These are phyloP conservation scores for Zele albiditarsus DNA, from an alignment of 2,888 invertebrate species.

Conservation along the genomic window DNA sequence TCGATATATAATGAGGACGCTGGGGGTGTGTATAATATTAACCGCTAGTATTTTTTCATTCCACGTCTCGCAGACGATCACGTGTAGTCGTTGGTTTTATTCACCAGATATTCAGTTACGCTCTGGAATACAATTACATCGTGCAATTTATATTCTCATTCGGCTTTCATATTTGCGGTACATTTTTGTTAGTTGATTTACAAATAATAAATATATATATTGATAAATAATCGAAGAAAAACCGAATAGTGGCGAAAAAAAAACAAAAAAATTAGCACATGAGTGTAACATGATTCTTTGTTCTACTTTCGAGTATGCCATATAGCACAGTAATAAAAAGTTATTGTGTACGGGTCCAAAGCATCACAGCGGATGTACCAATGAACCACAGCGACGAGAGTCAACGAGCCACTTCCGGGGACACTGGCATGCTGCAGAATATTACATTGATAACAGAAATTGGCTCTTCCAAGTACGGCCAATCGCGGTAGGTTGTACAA, in stretches of 20 bases:
- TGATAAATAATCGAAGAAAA: neutral
- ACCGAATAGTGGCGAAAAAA: neutral
- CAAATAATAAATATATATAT: slow-evolving; percentile 9
- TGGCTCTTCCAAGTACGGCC: slow-evolving; percentile 55
- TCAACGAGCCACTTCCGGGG: slow-evolving; percentile 72
- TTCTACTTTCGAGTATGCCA: slow-evolving; percentile 62
- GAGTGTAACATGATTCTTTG: neutral
- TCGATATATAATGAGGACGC: slow-evolving; percentile 53
- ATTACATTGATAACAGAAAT: slow-evolving; percentile 68
- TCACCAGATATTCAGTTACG: slow-evolving; percentile 57
- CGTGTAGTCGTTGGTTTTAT: neutral
- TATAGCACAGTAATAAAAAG: slow-evolving; percentile 51
- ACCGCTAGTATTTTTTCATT: slow-evolving; percentile 58
- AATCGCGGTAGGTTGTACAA: slow-evolving; percentile 5
- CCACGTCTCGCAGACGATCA: slow-evolving; percentile 30
- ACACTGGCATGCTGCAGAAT: slow-evolving; percentile 58
- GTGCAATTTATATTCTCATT: slow-evolving; percentile 2
- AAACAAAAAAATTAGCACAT: neutral
- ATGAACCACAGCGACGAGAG: slow-evolving; percentile 67
- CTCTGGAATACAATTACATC: slow-evolving; percentile 54
- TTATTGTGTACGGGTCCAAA: slow-evolving; percentile 59
- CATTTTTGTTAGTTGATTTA: neutral
- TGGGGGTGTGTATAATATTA: slow-evolving; percentile 42
- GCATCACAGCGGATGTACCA: slow-evolving; percentile 69
- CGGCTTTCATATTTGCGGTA: neutral